These are phyloP conservation scores for Ophion obscuratus DNA, from an alignment of 2,888 invertebrate species.

Conservation along the genomic window DNA sequence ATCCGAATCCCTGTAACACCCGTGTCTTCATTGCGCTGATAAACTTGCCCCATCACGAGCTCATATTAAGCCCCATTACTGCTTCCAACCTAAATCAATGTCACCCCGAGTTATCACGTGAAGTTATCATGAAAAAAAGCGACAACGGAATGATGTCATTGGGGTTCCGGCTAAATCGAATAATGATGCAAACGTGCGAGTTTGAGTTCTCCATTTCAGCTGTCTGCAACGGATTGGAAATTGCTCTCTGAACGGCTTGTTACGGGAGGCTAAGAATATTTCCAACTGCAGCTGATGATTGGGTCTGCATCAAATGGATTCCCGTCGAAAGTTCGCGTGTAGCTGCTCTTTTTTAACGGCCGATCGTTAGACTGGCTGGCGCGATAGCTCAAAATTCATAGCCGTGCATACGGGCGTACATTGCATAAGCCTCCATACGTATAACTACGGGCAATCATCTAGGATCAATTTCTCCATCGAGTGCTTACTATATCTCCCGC, in stretches of 20 bases:
- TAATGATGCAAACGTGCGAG: neutral
- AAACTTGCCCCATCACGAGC: conserved; percentile 9
- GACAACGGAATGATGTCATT: neutral
- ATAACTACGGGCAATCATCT: conserved; percentile 46
- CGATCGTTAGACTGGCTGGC: neutral
- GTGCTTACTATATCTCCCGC: conserved; percentile 35
- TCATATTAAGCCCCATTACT: neutral
- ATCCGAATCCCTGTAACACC: neutral
- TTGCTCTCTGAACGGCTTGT: neutral
- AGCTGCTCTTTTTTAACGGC: neutral
- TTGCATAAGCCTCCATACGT: conserved; percentile 10
- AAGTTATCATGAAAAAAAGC: neutral
- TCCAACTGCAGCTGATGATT: neutral
- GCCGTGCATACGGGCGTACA: neutral
- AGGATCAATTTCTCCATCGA: conserved; percentile 53
- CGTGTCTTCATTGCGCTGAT: conserved; percentile 5
- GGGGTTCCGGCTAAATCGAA: neutral
- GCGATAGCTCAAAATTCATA: conserved; percentile 31
- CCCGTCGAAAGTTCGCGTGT: neutral
- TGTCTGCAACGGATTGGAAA: neutral
- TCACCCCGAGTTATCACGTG: neutral
- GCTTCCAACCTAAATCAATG: neutral
- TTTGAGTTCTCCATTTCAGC: neutral
- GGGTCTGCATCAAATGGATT: neutral
- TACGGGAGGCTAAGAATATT: neutral